Base-by-base conservation (phyloP, 2,888 invertebrate species). In the Drosophila mercatorum region DNA sequence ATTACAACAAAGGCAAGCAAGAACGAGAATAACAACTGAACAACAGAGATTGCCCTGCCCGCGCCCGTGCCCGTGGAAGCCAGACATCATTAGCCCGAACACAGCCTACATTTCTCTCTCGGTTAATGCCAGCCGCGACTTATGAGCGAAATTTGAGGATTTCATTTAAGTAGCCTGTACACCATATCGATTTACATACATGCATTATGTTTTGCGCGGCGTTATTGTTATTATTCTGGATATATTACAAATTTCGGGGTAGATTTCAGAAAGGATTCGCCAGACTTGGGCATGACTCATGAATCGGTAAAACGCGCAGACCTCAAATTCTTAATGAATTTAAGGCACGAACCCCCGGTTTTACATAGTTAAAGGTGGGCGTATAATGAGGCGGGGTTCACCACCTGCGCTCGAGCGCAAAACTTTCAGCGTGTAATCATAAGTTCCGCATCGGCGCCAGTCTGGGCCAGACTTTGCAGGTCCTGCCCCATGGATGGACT, bases 101-200 rank as follows among this genome's bases (percentile, higher is more conserved):
- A 56, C 36, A 56, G 36, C 44, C 31, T 31, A 59, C 36, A 66
- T 75, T 69, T 63, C 56, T 55, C 28, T 22, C 47, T 68, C 60
- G 65, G 86, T 72, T 88, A 79, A 84, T 89, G 90, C 66, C 71
- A 88, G 86, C 74, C 74, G 88, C 90, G 88, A 89, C 88, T 89
- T 89, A 79, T 82, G 74, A 75, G 68, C 63, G 58, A 79, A 74
- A 79, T 84, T 74, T 74, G 47, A 76, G 72, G 86, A 81, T 72
- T 89, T 84, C 83, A 75, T 75, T 88, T 71, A 69, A 81, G 72
- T 68, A 62, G 38, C 31, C 17, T 34, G 34, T 11, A 11, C 34
- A 36, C 1, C 51, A n/a, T 43, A 65, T 66, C 65, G 55, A 26
- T 59, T 59, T 22, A 14, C 49, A 34, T 40, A 22, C 26, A 31